Conservation (phyloP, 2,888 invertebrate genomes). For the Adineta ricciae region DNA sequence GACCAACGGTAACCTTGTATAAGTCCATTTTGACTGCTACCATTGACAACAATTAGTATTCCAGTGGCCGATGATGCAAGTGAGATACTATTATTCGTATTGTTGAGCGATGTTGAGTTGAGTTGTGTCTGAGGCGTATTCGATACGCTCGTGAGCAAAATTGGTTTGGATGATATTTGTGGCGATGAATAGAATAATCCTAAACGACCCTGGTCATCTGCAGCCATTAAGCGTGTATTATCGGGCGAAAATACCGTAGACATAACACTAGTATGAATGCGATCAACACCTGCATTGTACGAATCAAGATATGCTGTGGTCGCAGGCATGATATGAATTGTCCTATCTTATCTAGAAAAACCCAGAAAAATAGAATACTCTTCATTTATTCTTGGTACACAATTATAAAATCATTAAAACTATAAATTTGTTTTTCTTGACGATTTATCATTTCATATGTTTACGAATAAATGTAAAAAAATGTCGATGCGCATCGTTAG, state of each 20-base stretch:
- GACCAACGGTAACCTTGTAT: conserved; percentile 4
- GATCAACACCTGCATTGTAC: not conserved
- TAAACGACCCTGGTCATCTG: not conserved
- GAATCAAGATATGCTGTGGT: not conserved
- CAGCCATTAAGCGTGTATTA: not conserved
- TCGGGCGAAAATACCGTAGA: not conserved
- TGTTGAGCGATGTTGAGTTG: not conserved
- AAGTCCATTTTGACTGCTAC: not conserved
- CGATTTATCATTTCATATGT: not conserved
- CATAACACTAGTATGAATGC: not conserved
- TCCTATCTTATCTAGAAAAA: not conserved
- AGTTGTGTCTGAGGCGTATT: not conserved
- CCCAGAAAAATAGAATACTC: too few relatives aligned
- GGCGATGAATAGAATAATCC: not conserved
- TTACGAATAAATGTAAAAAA: not conserved
- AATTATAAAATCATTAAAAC: not conserved
- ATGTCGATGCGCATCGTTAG: not conserved
- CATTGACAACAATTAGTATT: not conserved
- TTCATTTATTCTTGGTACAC: too few relatives aligned
- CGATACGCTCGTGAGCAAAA: not conserved
- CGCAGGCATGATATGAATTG: not conserved
- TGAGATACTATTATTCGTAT: not conserved
- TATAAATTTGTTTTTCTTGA: not conserved
- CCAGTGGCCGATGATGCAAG: not conserved
- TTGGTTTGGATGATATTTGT: not conserved